phyloP scores from a whole-genome alignment of 2,888 invertebrate species.

The Parthenolecanium corni region DNA sequence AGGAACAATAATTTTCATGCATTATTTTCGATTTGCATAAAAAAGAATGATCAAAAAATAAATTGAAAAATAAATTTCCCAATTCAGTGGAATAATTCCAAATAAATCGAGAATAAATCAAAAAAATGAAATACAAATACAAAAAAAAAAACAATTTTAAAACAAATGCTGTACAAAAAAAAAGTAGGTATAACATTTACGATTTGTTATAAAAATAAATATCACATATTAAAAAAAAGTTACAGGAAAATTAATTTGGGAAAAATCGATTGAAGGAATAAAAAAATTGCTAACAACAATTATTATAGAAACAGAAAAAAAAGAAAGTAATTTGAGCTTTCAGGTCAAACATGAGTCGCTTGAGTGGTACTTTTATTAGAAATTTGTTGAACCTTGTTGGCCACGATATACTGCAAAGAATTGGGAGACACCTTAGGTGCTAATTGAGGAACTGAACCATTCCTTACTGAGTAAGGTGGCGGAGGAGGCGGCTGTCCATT shows the following conservation, averaged over 20 bases:
- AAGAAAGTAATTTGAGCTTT: neutral
- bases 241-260: neutral
- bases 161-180: neutral
- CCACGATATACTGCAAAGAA: slow-evolving; percentile 21
- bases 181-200: neutral
- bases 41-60: too few species aligned
- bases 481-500: slow-evolving; percentile 38
- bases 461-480: slow-evolving; percentile 36
- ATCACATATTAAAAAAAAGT: neutral
- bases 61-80: too few species aligned
- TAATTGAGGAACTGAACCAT: slow-evolving; percentile 47
- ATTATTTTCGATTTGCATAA: too few species aligned
- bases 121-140: too few species aligned
- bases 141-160: neutral
- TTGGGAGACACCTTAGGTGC: slow-evolving; percentile 8
- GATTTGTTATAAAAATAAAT: neutral
- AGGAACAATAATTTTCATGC: too few species aligned
- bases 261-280: neutral
- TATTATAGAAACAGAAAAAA: neutral
- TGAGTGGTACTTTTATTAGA: slow-evolving; percentile 21
- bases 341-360: slow-evolving; percentile 24
- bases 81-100: too few species aligned
- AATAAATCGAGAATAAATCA: too few species aligned
- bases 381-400: slow-evolving; percentile 20
- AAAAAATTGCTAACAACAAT: neutral